phyloP scores from a whole-genome alignment of 2,888 invertebrate species.

The Philereme transversata region DNA sequence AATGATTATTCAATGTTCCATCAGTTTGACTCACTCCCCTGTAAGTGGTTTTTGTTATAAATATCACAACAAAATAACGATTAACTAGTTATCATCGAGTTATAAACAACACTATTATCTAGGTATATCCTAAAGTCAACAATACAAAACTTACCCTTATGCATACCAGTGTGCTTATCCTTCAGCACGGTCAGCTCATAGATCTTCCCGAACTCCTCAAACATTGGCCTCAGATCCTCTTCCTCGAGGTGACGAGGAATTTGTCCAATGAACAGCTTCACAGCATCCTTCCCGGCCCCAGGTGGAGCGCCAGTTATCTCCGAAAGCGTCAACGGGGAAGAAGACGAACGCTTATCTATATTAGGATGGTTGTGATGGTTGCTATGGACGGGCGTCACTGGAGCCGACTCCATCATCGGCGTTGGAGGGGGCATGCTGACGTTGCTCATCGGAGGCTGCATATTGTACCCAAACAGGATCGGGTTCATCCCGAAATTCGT shows the following conservation, averaged over 20 bases:
- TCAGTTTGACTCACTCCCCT: too few species aligned
- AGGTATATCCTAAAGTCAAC: not conserved
- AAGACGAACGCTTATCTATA: conserved; percentile 55
- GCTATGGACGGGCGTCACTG: conserved; percentile 73
- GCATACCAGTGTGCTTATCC: conserved; percentile 97
- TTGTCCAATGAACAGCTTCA: conserved; percentile 96
- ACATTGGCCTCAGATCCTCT: conserved; percentile 93
- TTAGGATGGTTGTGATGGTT: conserved; percentile 32
- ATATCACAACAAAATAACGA: too few species aligned
- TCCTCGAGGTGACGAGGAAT: conserved; percentile 96
- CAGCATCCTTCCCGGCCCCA: conserved; percentile 82
- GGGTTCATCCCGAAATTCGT: conserved; percentile 69
- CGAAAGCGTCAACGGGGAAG: conserved; percentile 69
- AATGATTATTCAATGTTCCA: too few species aligned
- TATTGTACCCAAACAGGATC: conserved; percentile 67
- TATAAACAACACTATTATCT: too few species aligned
- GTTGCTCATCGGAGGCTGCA: conserved; percentile 49
- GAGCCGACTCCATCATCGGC: conserved; percentile 63
- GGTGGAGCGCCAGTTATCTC: conserved; percentile 76
- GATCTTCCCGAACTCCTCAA: conserved; percentile 96
- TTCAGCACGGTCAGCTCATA: conserved; percentile 97
- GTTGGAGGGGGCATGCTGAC: conserved; percentile 39
- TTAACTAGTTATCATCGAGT: too few species aligned
- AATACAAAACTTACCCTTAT: conserved; percentile 89
- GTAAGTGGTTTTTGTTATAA: too few species aligned